A percentile compares a stretch with the other conserved stretches of the same genome.
These are phyloP conservation scores for Julus scanicus DNA, from an alignment of 2,888 invertebrate species.

Conservation along the genomic window DNA sequence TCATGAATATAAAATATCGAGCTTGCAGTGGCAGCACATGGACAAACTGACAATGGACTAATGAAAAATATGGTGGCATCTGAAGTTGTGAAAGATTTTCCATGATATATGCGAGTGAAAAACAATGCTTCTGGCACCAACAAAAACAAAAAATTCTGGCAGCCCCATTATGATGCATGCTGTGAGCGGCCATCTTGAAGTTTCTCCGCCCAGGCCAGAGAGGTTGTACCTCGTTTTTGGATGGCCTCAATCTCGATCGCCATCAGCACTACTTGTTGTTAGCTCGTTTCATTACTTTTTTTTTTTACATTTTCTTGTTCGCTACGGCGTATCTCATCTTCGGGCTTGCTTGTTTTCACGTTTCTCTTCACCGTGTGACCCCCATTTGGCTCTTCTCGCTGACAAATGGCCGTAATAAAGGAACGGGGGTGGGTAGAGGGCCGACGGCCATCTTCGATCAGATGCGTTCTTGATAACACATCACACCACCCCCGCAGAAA, in stretches of 20 bases:
- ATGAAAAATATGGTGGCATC: too few relatives aligned
- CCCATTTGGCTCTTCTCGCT: neutral
- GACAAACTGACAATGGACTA: too few relatives aligned
- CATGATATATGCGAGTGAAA: too few relatives aligned
- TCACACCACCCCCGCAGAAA: neutral
- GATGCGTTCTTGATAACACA: neutral
- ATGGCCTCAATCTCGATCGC: neutral
- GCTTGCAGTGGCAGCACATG: too few relatives aligned
- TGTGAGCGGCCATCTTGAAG: too few relatives aligned
- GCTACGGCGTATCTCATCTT: too few relatives aligned
- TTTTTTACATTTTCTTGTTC: neutral
- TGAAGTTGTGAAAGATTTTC: too few relatives aligned
- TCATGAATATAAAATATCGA: too few relatives aligned
- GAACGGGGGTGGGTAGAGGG: neutral
- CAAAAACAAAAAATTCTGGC: too few relatives aligned
- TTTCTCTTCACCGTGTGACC: neutral
- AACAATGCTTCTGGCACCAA: too few relatives aligned
- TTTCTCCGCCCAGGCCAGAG: neutral
- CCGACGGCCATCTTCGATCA: neutral
- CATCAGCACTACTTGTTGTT: neutral
- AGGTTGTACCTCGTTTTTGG: neutral
- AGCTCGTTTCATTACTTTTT: constrained; percentile 11
- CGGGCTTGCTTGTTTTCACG: too few relatives aligned
- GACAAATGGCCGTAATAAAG: neutral
- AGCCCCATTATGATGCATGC: too few relatives aligned